A percentile compares a stretch with the other conserved stretches of the same genome.
phyloP scores from a whole-genome alignment of 1,140 invertebrate genomes.

The Odontomachus brunneus region DNA sequence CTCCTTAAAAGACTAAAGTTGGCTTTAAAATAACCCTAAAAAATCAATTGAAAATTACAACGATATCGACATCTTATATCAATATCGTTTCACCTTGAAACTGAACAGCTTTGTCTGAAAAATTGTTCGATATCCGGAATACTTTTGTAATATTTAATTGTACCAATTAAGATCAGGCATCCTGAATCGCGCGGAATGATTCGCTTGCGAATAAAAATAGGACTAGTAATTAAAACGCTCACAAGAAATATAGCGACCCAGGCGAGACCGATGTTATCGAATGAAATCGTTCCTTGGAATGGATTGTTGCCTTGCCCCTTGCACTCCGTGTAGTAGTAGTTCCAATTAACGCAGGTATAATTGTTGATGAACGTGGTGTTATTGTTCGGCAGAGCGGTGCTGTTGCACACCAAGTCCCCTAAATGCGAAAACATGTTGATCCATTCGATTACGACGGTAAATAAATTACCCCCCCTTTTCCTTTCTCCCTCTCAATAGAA shows the following conservation, averaged over 20 bases:
- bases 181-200: neutral
- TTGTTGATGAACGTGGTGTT: constrained; percentile 85
- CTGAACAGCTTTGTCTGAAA: no score
- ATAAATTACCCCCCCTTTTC: neutral
- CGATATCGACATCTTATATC: no score
- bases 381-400: constrained; percentile 83
- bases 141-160: no score
- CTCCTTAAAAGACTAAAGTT: neutral
- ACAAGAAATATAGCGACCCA: constrained; percentile 99
- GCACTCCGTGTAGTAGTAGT: constrained; percentile 99
- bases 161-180: no score
- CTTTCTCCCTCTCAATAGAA: no score
- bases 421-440: constrained; percentile 56
- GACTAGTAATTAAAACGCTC: constrained; percentile 83
- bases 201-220: constrained; percentile 53
- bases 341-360: constrained; percentile 98
- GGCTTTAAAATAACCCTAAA: no score
- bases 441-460: neutral
- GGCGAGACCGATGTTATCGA: constrained; percentile 99
- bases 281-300: constrained; percentile 99
- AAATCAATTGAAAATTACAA: no score
- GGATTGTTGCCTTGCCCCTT: constrained; percentile 97
- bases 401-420: constrained; percentile 87
- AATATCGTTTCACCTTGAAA: no score
- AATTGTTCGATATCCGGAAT: no score